A percentile compares a stretch with the other conserved stretches of the same genome.
Conservation (phyloP, 2,888 invertebrate species). For the Drymonia ruficornis region DNA sequence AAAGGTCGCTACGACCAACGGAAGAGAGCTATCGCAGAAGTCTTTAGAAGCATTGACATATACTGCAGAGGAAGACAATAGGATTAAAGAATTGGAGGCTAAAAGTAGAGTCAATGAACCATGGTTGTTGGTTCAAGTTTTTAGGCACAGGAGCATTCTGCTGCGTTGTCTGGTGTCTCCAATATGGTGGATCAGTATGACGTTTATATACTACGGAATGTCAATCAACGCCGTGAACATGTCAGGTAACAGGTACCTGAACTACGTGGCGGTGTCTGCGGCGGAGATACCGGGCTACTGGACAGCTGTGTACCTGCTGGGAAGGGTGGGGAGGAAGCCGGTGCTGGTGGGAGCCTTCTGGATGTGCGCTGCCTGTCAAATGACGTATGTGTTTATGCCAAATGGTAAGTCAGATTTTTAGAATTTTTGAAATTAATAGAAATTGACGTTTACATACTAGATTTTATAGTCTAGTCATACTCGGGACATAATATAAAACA, state of each 20-base stretch:
- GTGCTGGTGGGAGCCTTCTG: constrained; percentile 81
- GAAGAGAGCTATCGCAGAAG: constrained; percentile 36
- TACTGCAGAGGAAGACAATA: constrained; percentile 35
- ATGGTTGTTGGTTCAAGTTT: constrained; percentile 51
- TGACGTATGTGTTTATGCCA: constrained; percentile 64
- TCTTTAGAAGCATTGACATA: constrained; percentile 24
- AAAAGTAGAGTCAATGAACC: constrained; percentile 26
- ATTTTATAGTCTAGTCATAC: too few relatives aligned
- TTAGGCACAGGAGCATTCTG: constrained; percentile 70
- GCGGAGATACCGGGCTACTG: constrained; percentile 88
- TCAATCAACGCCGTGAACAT: constrained; percentile 87
- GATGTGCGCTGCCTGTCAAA: constrained; percentile 68
- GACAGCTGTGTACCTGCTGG: constrained; percentile 81
- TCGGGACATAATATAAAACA: too few relatives aligned
- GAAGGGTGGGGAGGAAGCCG: constrained; percentile 80
- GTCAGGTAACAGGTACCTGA: constrained; percentile 86
- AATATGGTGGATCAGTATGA: constrained; percentile 88
- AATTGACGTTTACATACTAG: too few relatives aligned
- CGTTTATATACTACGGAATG: constrained; percentile 89
- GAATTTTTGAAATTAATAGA: too few relatives aligned
- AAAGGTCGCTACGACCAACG: constrained; percentile 83
- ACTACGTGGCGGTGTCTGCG: constrained; percentile 85
- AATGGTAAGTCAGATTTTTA: too few relatives aligned
- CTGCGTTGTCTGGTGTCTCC: constrained; percentile 83
- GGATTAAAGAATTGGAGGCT: constrained; percentile 6